Evolutionary conservation across 2,797 vertebrate species (phyloP).

Genomic region (Epinephelus malabaricus): DNA sequence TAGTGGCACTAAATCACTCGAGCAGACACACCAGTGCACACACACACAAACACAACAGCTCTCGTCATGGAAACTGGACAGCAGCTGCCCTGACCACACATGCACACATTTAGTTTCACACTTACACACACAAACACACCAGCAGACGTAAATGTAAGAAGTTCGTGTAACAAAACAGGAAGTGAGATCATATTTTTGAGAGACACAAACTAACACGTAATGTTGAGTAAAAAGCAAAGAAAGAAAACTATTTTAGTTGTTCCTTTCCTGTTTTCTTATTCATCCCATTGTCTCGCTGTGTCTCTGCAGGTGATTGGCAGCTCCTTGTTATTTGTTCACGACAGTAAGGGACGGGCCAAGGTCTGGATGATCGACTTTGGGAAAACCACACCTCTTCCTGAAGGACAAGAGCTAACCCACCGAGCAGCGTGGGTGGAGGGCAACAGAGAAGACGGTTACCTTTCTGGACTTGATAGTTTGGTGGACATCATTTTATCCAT

Average conservation of each 20-base stretch:
- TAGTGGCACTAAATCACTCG: not conserved
- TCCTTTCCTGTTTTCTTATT: constrained; percentile 32
- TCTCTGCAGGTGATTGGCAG: constrained; percentile 95
- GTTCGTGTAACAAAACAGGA: constrained; percentile 58
- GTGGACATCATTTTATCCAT: constrained; percentile 92
- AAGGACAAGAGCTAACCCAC: constrained; percentile 92
- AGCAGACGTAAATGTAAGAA: constrained; percentile 2
- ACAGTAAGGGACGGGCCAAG: constrained; percentile 94
- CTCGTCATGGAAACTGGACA: constrained; percentile 40
- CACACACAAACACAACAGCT: not conserved
- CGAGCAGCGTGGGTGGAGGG: constrained; percentile 92
- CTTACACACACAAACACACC: not conserved
- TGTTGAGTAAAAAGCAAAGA: not conserved
- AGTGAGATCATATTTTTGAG: constrained; percentile 49
- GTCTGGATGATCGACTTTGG: constrained; percentile 99
- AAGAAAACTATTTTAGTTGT: not conserved
- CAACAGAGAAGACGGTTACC: constrained; percentile 98
- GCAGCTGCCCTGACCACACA: constrained; percentile 25
- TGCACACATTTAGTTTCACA: constrained; percentile 19
- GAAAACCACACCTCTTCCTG: constrained; percentile 95
- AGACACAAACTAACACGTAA: constrained; percentile 18
- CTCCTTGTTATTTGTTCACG: constrained; percentile 97
- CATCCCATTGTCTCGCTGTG: constrained; percentile 1
- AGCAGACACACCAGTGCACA: not conserved
- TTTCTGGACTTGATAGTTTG: constrained; percentile 94